Percentiles rank a stretch among this genome's conserved stretches.
Evolutionary conservation across 2,113 vertebrate species (phyloP).

Genomic region (Naja naja): DNA sequence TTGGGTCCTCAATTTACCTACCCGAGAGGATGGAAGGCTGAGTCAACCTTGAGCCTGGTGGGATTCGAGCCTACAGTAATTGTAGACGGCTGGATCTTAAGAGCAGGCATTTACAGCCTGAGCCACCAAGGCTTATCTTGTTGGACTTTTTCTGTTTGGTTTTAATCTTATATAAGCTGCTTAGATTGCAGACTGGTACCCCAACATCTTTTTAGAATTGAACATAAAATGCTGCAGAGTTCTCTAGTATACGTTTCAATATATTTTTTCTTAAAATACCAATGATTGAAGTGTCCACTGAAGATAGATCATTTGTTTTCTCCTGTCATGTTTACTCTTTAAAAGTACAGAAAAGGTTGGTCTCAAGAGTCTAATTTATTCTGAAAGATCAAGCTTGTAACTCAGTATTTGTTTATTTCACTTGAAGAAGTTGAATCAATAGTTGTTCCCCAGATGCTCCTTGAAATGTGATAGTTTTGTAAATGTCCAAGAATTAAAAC

Average conservation of each 20-base stretch:
- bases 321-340: neutral
- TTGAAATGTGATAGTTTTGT: neutral
- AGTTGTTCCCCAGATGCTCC: neutral
- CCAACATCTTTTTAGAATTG: neutral
- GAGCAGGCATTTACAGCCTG: too few species aligned
- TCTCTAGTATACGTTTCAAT: neutral
- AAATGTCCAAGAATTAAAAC: neutral
- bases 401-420: neutral
- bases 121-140: too few species aligned
- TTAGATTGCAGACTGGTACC: neutral
- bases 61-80: too few species aligned
- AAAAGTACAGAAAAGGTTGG: neutral
- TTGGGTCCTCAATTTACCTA: too few species aligned
- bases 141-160: neutral
- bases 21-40: too few species aligned
- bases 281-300: neutral
- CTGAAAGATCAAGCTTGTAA: neutral
- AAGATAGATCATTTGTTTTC: neutral
- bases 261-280: neutral
- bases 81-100: too few species aligned
- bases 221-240: neutral
- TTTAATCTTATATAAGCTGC: neutral
- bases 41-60: too few species aligned
- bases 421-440: neutral
- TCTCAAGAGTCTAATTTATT: neutral